Evolutionary conservation across 1,140 invertebrate species (phyloP), one percentile per base, ranked within the genome.

Genomic region (Drosophila azteca): DNA sequence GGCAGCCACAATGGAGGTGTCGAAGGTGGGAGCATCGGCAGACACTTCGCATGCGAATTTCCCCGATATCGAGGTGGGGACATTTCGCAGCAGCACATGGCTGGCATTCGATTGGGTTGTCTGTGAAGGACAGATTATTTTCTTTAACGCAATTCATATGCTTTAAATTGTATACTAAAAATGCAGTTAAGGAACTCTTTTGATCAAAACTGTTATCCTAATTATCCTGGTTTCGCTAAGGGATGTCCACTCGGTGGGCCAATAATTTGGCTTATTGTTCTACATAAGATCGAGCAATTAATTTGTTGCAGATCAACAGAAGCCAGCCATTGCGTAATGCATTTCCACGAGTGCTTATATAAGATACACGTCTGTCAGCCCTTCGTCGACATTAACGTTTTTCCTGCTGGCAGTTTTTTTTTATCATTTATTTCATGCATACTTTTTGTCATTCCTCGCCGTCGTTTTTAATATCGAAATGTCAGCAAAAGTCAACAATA

Each of bases 1-100:
- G 39, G 94, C 94, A 35, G 94, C 93, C 67, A 95, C 94, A 68
- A 95, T 94, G 4, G 94, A 94, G 0, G 96, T 97, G 83, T 96
- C 95, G 91, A 97, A 97, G 39, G 95, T 96, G 3, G 96, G 96
- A 4, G 95, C 95, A 91, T 97, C 96, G 0, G 95, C 95, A 1
- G 96, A 96, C 41, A 97, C 95, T 92, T 97, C 96, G 88, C 96
- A 97, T 48, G 94, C 95, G 90, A 95, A 97, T 41, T 92, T 92
- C 0, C 95, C 96, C 39, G 94, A 94, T 11, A 95, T 94, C 7
- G 94, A 93, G 60, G 93, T 91, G 68, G 93, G 92, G n/a, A 95
- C 93, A 71, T 93, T 92, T 41, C 92, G 92, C 43, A 95, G 74
- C 6, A 93, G 92, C 11, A 95, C 93, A 76, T 94, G 93, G 44